Conservation (phyloP, 1,140 invertebrate species). For the Drosophila lini region DNA sequence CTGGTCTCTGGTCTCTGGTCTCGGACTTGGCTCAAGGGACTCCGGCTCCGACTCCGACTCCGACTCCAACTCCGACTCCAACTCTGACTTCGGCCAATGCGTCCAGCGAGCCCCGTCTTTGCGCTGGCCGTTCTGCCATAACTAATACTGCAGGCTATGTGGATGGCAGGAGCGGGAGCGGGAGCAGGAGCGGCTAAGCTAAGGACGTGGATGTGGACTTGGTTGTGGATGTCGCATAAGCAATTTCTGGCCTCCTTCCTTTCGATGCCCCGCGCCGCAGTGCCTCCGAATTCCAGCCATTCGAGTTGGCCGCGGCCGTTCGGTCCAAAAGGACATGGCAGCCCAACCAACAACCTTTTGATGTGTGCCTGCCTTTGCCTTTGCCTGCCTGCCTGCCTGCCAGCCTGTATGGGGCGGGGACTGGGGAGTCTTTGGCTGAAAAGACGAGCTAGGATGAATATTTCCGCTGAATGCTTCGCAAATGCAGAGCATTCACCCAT, state of each 20-base stretch:
- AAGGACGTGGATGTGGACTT: constrained; percentile 35
- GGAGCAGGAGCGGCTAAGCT: constrained; percentile 15
- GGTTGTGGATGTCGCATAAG: constrained; percentile 82
- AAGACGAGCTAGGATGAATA: constrained; percentile 77
- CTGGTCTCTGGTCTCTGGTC: constrained; percentile 16
- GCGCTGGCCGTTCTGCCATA: constrained; percentile 59
- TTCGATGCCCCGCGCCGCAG: constrained; percentile 1
- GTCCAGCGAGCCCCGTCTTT: constrained; percentile 46
- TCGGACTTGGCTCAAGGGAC: constrained; percentile 54
- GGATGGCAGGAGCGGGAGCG: constrained; percentile 12
- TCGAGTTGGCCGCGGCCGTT: constrained; percentile 31
- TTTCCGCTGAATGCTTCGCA: constrained; percentile 81
- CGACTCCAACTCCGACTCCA: background rate
- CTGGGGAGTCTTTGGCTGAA: constrained; percentile 57
- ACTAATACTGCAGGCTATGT: constrained; percentile 66
- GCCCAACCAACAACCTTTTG: constrained; percentile 68
- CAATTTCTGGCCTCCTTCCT: constrained; percentile 65
- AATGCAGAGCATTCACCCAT: constrained; percentile 77
- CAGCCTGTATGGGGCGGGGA: background rate
- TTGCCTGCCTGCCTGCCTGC: background rate
- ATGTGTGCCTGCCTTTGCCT: constrained; percentile 42
- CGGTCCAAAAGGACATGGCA: constrained; percentile 54
- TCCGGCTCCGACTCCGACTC: background rate
- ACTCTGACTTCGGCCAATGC: constrained; percentile 8
- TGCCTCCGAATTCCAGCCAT: constrained; percentile 31